Evolutionary conservation across 2,797 vertebrate species (phyloP).

Genomic region (Myoxocephalus aenaeus): DNA sequence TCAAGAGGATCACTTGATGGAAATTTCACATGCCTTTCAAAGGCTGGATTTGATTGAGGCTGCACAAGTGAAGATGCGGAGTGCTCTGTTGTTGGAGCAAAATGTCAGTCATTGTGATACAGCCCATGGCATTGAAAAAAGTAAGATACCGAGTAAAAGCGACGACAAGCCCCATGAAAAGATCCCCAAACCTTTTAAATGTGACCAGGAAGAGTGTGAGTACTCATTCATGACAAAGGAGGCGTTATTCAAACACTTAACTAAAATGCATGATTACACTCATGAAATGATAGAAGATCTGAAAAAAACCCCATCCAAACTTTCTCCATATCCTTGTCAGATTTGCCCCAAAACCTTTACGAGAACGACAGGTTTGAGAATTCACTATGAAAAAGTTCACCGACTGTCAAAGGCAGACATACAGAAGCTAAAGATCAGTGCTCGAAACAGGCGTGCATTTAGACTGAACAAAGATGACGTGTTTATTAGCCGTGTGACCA

Average conservation of each 20-base stretch:
- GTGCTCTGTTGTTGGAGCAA: conserved; percentile 65
- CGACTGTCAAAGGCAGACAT: conserved; percentile 93
- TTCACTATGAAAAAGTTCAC: conserved; percentile 98
- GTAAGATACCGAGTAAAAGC: conserved; percentile 76
- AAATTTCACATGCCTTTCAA: conserved; percentile 93
- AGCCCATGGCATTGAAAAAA: conserved; percentile 69
- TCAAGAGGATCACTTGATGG: conserved; percentile 90
- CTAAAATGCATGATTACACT: conserved; percentile 92
- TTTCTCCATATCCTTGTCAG: conserved; percentile 95
- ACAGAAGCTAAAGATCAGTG: conserved; percentile 90
- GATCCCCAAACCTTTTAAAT: conserved; percentile 93
- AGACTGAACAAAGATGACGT: conserved; percentile 61
- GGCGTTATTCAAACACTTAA: conserved; percentile 96
- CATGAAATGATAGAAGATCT: conserved; percentile 95
- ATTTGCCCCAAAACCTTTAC: conserved; percentile 98
- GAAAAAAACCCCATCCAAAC: conserved; percentile 94
- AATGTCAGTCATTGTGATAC: conserved; percentile 65
- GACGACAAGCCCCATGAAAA: conserved; percentile 85
- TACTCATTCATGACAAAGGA: conserved; percentile 99
- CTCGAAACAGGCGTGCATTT: conserved; percentile 73
- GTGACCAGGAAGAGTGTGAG: conserved; percentile 91
- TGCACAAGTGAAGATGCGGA: conserved; percentile 74
- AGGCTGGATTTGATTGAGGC: conserved; percentile 91
- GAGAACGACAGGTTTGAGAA: conserved; percentile 96
- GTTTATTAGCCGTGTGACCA: neutral